Evolutionary conservation across 2,888 invertebrate species (phyloP), one percentile per base, ranked within the genome.

Genomic region (Caenorhabditis japonica): DNA sequence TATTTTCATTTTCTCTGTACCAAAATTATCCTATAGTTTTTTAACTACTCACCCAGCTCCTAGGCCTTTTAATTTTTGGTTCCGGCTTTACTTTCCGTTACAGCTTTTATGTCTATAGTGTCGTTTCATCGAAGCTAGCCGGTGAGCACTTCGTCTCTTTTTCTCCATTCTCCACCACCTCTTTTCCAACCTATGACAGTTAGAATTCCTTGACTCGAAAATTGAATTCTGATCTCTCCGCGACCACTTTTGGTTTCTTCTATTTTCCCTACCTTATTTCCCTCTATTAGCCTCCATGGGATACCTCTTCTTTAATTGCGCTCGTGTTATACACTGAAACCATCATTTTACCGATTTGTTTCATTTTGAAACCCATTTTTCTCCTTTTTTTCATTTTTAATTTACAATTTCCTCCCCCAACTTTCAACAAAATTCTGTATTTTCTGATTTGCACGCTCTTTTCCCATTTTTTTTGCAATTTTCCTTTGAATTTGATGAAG

Each of bases 181-280:
- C 8, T 47, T 36, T 43, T 25, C 33, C 5, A 5, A 30, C 30
- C 30, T 30, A 53, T 66, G 66, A 66, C 66, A 66, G 56, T 66
- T 51, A 56, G 66, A 66, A 66, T 66, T 66, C 66, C 66, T 66
- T 66, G 66, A 66, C 66, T 58, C 56, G 43, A 30, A 30, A 55
- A 34, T 34, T 19, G 66, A 58, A 66, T 56, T 66, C 66, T 56
- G 66, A 66, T 66, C 66, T 66, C 66, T n/a, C n/a, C n/a, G n/a
- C n/a, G 19, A 30, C 46, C 17, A 39, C 49, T 13, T 10, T 34
- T 30, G 36, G 25, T 36, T 39, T 15, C 39, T 7, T 8, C 43
- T 21, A 43, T 21, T 39, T 21, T 33, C 25, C 17, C 25, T 36
- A 17, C 8, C 2, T n/a, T 34, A 23, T 25, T 25, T 23, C 13